Percentiles rank a stretch among this genome's conserved stretches.
Evolutionary conservation across 2,888 invertebrate genomes (phyloP).

Genomic region (Helleia helle): DNA sequence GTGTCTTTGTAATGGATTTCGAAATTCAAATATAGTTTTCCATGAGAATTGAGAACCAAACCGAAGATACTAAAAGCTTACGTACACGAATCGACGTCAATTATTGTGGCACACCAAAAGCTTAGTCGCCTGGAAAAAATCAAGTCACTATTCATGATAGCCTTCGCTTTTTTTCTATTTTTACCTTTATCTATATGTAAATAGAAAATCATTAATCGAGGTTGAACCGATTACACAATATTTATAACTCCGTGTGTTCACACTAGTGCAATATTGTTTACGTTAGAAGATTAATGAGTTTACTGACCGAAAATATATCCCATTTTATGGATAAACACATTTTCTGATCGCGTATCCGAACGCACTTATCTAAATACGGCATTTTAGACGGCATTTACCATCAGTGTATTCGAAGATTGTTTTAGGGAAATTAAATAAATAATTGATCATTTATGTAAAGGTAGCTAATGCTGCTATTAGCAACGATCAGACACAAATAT

Average conservation of each 20-base stretch:
- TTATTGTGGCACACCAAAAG: slow-evolving; percentile 1
- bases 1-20: too few relatives aligned
- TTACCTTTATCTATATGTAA: slow-evolving; percentile 15
- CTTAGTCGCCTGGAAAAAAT: slow-evolving; percentile 14
- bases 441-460: too few relatives aligned
- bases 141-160: slow-evolving; percentile 11
- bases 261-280: slow-evolving; percentile 4
- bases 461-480: too few relatives aligned
- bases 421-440: too few relatives aligned
- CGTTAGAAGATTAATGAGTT: slow-evolving; percentile 7
- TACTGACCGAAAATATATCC: slow-evolving; percentile 11
- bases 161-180: slow-evolving; percentile 18
- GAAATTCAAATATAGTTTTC: too few relatives aligned
- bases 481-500: too few relatives aligned
- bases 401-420: too few relatives aligned
- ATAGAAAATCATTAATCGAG: slow-evolving; percentile 14
- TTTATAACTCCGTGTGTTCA: slow-evolving; percentile 10
- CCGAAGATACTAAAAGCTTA: too few relatives aligned
- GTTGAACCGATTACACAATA: slow-evolving; percentile 13
- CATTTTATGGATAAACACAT: slow-evolving; percentile 2
- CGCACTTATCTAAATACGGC: slow-evolving; percentile 3
- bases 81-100: not conserved
- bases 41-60: too few relatives aligned
- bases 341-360: not conserved
- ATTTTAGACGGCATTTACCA: not conserved